Evolutionary conservation across 2,113 vertebrate genomes (phyloP).

Genomic region (Malaclemys terrapin): DNA sequence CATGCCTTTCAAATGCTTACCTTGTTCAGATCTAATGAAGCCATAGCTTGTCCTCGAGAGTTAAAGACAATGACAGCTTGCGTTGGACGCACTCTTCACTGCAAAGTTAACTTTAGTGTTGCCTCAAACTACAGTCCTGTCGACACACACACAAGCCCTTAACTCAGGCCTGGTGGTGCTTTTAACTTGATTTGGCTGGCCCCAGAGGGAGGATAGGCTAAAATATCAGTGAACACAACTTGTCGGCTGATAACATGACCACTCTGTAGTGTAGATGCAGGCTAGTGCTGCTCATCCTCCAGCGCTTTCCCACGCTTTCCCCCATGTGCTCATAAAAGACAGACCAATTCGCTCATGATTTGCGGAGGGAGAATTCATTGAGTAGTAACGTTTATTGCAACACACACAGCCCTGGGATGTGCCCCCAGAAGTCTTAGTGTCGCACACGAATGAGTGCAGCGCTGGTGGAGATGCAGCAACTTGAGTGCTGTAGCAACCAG

Average conservation of each 20-base stretch:
- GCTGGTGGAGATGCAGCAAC: not conserved
- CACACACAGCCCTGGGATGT: not conserved
- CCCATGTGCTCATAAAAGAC: not conserved
- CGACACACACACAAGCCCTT: fast-evolving
- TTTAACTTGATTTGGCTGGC: fast-evolving
- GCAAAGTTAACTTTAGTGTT: not conserved
- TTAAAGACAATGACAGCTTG: not conserved
- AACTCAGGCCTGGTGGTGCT: fast-evolving
- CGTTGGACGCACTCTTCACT: not conserved
- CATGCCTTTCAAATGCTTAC: too few relatives aligned
- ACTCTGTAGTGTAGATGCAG: not conserved
- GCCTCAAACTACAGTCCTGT: not conserved
- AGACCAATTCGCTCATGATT: not conserved
- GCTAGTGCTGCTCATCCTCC: not conserved
- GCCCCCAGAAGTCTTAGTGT: not conserved
- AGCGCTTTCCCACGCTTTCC: not conserved
- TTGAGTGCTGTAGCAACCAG: not conserved
- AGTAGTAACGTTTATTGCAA: not conserved
- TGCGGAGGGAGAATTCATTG: not conserved
- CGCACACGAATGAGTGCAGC: not conserved
- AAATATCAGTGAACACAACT: not conserved
- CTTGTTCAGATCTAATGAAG: not conserved
- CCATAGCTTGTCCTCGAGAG: not conserved
- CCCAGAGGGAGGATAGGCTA: not conserved
- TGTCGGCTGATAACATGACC: not conserved